Evolutionary conservation across 2,113 vertebrate genomes (phyloP).

Genomic region (Poicephalus gulielmi): DNA sequence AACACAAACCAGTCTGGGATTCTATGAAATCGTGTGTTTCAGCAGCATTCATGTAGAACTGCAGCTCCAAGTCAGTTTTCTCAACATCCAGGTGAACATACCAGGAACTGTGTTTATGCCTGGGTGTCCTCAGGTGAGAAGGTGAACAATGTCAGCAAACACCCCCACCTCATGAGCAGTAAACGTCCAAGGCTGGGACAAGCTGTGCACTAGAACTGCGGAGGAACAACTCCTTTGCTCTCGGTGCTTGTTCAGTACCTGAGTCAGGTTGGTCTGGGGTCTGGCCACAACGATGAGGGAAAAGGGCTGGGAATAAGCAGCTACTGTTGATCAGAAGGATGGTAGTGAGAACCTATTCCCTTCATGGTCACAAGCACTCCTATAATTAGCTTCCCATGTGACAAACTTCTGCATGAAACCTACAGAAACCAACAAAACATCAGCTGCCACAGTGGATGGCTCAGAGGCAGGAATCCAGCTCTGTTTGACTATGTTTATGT

Average conservation of each 20-base stretch:
- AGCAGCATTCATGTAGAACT: rapidly evolving
- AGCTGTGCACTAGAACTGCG: too few relatives aligned
- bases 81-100: rapidly evolving
- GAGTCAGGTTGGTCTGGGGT: not conserved
- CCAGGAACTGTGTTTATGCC: not conserved
- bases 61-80: not conserved
- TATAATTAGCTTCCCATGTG: not conserved
- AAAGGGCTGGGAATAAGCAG: not conserved
- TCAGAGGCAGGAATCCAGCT: not conserved
- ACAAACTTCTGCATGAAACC: not conserved
- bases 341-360: rapidly evolving
- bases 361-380: rapidly evolving
- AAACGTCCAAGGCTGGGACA: not conserved
- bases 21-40: not conserved
- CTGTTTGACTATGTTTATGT: not conserved
- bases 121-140: not conserved
- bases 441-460: not conserved
- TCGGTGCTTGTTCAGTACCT: not conserved
- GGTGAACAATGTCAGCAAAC: rapidly evolving
- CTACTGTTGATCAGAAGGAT: rapidly evolving
- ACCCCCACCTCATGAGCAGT: not conserved
- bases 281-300: not conserved
- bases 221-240: not conserved
- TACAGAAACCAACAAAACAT: not conserved
- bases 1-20: not conserved